Conservation (phyloP, 2,888 invertebrate species). For the Tipula helvola region DNA sequence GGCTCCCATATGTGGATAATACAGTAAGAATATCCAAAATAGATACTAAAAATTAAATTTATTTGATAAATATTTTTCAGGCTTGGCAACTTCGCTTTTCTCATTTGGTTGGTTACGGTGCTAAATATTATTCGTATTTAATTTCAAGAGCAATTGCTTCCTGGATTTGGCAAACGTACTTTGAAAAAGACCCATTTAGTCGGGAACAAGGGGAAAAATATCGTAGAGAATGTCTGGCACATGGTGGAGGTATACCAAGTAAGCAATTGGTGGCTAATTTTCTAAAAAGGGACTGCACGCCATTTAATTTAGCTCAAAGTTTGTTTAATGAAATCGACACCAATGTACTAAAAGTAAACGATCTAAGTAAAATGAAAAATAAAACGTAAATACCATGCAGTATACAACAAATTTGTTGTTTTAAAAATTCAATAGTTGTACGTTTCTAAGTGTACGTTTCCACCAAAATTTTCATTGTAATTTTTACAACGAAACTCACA, state of each 20-base stretch:
- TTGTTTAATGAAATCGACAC: slow-evolving; percentile 60
- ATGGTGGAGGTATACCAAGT: slow-evolving; percentile 82
- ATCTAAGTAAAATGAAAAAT: slow-evolving; percentile 21
- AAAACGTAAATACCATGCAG: background rate
- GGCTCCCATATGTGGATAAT: slow-evolving; percentile 72
- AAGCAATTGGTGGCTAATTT: slow-evolving; percentile 65
- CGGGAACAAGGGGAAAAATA: slow-evolving; percentile 68
- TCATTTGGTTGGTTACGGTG: slow-evolving; percentile 95
- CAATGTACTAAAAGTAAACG: slow-evolving; percentile 40
- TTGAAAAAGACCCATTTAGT: slow-evolving; percentile 63
- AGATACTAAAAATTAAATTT: background rate
- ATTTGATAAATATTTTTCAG: slow-evolving; percentile 30
- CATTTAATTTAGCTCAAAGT: slow-evolving; percentile 65
- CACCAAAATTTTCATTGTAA: too few species aligned
- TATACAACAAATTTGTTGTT: background rate
- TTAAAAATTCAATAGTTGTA: too few species aligned
- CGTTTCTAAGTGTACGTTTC: too few species aligned
- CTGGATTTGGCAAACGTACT: slow-evolving; percentile 83
- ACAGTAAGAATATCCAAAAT: slow-evolving; percentile 40
- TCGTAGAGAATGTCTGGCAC: slow-evolving; percentile 60
- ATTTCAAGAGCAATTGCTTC: slow-evolving; percentile 89
- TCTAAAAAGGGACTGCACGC: slow-evolving; percentile 61
- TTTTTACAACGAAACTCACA: too few species aligned
- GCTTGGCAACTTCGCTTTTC: slow-evolving; percentile 95
- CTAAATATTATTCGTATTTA: slow-evolving; percentile 96